Percentiles rank a stretch among this genome's conserved stretches.
phyloP scores from a whole-genome alignment of 2,113 vertebrate species.

The Chionodraco myersi region DNA sequence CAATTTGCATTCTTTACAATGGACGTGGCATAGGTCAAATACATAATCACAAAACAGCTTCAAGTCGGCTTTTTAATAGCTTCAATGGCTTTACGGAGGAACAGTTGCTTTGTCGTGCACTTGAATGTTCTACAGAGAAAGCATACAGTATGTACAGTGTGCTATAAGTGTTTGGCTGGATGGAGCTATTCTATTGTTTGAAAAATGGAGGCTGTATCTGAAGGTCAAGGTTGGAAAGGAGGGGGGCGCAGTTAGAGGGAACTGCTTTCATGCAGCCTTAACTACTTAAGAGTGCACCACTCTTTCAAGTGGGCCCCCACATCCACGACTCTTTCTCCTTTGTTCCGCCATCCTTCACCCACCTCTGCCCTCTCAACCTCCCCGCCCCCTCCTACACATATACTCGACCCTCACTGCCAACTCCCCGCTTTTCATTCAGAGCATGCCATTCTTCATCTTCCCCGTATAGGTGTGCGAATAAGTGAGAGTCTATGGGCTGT shows the following conservation, averaged over 20 bases:
- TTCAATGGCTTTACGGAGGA: neutral
- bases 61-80: neutral
- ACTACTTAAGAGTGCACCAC: constrained; percentile 43
- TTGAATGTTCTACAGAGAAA: neutral
- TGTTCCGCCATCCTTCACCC: constrained; percentile 54
- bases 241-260: constrained; percentile 23
- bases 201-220: constrained; percentile 32
- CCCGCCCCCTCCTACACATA: constrained; percentile 39
- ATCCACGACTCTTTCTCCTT: constrained; percentile 57
- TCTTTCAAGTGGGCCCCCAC: constrained; percentile 45
- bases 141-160: neutral
- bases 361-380: constrained; percentile 54
- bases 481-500: constrained; percentile 61
- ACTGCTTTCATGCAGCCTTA: constrained; percentile 47
- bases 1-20: too few species aligned
- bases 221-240: constrained; percentile 59
- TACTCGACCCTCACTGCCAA: constrained; percentile 13
- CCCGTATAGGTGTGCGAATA: constrained; percentile 69
- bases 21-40: neutral
- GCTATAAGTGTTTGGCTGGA: constrained; percentile 4
- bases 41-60: neutral
- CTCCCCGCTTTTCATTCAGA: constrained; percentile 68
- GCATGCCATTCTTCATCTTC: constrained; percentile 64
- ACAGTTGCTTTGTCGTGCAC: neutral
- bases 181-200: constrained; percentile 5